Conservation (phyloP, 1,140 invertebrate species). For the Eriocheir sinensis region DNA sequence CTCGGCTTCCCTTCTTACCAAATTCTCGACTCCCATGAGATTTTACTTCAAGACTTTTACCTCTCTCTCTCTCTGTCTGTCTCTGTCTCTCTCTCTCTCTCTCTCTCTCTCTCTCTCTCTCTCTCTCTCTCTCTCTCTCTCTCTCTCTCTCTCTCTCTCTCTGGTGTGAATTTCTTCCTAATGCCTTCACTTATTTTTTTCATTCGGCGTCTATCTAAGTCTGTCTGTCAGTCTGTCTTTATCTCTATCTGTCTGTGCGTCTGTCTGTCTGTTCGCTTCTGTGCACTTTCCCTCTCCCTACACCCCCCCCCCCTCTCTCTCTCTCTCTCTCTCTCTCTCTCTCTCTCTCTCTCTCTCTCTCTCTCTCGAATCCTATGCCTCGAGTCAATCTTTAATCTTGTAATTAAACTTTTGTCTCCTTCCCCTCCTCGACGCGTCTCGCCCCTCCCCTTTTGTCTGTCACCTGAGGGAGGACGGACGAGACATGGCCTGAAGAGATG, state of each 20-base stretch:
- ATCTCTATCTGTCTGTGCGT: too few species aligned
- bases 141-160: too few species aligned
- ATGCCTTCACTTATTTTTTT: neutral
- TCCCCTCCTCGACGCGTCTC: neutral
- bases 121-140: too few species aligned
- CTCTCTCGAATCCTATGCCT: neutral
- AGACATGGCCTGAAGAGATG: neutral
- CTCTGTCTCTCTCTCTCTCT: too few species aligned
- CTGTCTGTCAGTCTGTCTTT: neutral
- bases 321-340: neutral
- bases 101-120: too few species aligned
- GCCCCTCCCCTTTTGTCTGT: neutral
- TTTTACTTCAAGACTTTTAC: neutral
- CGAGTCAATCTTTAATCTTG: neutral
- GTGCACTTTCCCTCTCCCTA: too few species aligned
- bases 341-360: constrained; percentile 21
- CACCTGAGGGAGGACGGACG: neutral
- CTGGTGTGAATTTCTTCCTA: neutral
- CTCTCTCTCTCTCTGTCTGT: neutral
- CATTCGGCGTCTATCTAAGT: too few species aligned
- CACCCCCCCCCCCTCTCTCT: neutral
- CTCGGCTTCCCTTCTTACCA: neutral
- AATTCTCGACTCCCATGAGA: neutral
- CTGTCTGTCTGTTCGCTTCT: too few species aligned
- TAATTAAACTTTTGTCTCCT: neutral